phyloP scores from a whole-genome alignment of 2,888 invertebrate species.

The Acanthoscelides obtectus region DNA sequence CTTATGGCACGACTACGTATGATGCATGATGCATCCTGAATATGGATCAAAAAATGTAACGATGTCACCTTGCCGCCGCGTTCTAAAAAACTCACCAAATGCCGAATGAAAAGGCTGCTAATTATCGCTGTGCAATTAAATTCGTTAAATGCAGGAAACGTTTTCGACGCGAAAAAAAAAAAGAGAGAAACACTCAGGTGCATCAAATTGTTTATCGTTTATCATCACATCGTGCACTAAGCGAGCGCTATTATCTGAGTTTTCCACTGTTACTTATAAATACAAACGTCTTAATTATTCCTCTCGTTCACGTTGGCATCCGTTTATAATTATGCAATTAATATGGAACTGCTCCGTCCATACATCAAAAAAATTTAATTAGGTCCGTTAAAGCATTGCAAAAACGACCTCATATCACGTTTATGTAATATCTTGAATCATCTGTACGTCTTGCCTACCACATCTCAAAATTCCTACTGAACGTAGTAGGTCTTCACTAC shows the following conservation, averaged over 20 bases:
- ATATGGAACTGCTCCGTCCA: background rate
- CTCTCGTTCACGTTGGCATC: background rate
- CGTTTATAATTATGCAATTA: background rate
- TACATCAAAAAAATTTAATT: background rate
- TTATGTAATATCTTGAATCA: too few relatives aligned
- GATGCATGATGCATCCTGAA: background rate
- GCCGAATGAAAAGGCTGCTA: background rate
- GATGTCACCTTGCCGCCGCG: background rate
- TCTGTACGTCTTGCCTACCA: too few relatives aligned
- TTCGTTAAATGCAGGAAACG: background rate
- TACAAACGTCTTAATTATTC: background rate
- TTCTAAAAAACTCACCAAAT: background rate
- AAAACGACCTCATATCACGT: too few relatives aligned
- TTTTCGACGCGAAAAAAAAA: background rate
- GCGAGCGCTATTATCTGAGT: background rate
- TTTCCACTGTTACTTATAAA: background rate
- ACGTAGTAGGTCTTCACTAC: too few relatives aligned
- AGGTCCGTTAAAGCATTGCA: background rate
- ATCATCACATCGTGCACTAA: background rate
- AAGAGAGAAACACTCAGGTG: background rate
- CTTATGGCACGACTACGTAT: too few relatives aligned
- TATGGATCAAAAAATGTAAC: background rate
- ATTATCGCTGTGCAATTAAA: background rate
- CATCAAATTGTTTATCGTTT: background rate
- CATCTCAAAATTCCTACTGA: too few relatives aligned